Base-by-base conservation (phyloP, 2,113 vertebrate genomes). In the Leptosomus discolor region DNA sequence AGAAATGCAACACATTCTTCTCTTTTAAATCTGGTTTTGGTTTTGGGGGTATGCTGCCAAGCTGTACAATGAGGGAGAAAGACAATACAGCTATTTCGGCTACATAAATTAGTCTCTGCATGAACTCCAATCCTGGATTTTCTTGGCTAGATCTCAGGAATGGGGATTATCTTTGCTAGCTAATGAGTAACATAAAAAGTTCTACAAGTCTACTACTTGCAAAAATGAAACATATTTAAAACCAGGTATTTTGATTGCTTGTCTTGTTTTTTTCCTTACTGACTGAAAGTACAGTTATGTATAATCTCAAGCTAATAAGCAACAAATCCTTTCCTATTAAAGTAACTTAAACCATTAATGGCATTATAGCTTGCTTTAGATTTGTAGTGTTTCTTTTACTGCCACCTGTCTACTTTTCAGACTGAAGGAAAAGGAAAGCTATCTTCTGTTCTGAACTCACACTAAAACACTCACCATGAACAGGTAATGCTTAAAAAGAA, bases 291-390 rank as follows among this genome's bases (percentile, higher is more conserved):
- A 85, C 85, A 86, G 71, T 89, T 97, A 96, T 85, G 71, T 89
- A 71, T 88, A 32, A 46, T 57, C 71, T 53, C 29, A 29, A 53
- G 7, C 45, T 75, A 50, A 75, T 79, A 95, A 96, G 43, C 74
- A 94, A 90, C 65, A 83, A 93, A 97, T 91, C 97, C 88, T 84
- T 96, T 85, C 94, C 97, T 85, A 48, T 88, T 97, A 95, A 95
- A 94, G 77, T 60, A 56, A 94, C 81, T 96, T 90, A 96, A 97
- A 85, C 82, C 94, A 92, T 92, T 97, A 96, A 97, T 78, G 67
- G 86, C 74, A 97, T 98, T 97, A 96, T 10, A 46, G 51, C 78
- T n/a, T 84, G 94, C 85, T 92, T 97, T 87, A 96, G 94, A 95
- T 94, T 96, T 96, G 91, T 73, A 64, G 85, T 43, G 43, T 14